Evolutionary conservation across 2,113 vertebrate genomes (phyloP), one percentile per base, ranked within the genome.

Genomic region (Campylorhamphus procurvoides): DNA sequence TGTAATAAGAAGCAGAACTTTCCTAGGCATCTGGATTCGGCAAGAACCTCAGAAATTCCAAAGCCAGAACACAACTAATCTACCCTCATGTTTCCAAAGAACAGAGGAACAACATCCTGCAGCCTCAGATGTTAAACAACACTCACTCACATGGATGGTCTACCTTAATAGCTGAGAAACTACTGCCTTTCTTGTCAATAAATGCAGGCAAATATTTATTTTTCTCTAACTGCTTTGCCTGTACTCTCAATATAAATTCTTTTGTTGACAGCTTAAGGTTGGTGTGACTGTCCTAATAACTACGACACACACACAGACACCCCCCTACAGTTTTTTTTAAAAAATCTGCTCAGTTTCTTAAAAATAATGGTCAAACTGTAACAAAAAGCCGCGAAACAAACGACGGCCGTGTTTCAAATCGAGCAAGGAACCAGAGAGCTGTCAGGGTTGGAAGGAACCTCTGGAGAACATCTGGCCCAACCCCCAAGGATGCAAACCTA

Each of bases 311-410:
- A 53, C 11, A 59, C 22, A 35, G 23, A 6, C 4, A 14, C 1
- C 0, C 7, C 17, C n/a, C 1, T n/a, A 1, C 22, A 29, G 10
- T 1, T 25, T 11, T 52, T 24, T 58, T 3, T 5, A 24, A 16
- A 3, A 7, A 9, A 18, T 12, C 7, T 8, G 14, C 10, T 35
- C 46, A 44, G 22, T 28, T 52, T 52, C 50, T 28, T 16, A 52
- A 52, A 52, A 20, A 22, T 25, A 52, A 27, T 52, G 18, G 17
- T 8, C n/a, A 66, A 66, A 60, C 0, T n/a, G 8, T 12, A 40
- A 13, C 1, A 29, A 20, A 39, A 22, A 25, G n/a, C 1, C 1
- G 17, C 49, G 12, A 39, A 47, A 9, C 25, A 49, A 42, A 35
- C 18, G 7, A 31, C 5, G 18, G 5, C 3, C 4, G 3, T 7